Evolutionary conservation across 2,113 vertebrate genomes (phyloP).

Genomic region (Xiphophorus maculatus): DNA sequence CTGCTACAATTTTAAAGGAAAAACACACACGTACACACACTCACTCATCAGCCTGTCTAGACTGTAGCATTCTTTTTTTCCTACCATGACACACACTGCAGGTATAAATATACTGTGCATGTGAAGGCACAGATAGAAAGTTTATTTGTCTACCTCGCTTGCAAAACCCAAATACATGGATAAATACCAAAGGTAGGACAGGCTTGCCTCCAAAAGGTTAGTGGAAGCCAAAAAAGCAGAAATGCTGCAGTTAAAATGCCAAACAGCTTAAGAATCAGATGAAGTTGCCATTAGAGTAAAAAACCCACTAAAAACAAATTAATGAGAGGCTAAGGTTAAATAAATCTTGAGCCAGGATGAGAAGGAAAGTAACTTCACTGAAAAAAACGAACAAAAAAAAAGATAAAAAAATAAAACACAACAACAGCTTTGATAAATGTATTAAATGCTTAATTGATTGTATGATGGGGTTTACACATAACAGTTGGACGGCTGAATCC

Average conservation of each 20-base stretch:
- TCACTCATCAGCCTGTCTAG: neutral
- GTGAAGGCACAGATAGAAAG: neutral
- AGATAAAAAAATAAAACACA: too few species aligned
- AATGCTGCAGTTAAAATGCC: slow-evolving; percentile 68
- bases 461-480: slow-evolving; percentile 79
- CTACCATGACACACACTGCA: slow-evolving; percentile 8
- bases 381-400: neutral
- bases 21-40: slow-evolving; percentile 19
- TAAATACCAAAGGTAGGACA: slow-evolving; percentile 54
- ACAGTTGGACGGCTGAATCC: slow-evolving; percentile 1
- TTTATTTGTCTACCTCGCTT: slow-evolving; percentile 5
- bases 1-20: slow-evolving; percentile 12
- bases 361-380: slow-evolving; percentile 8
- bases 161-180: slow-evolving; percentile 41
- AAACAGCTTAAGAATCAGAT: slow-evolving; percentile 52
- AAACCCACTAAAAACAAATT: slow-evolving; percentile 10
- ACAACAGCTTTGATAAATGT: slow-evolving; percentile 51
- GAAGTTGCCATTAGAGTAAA: slow-evolving; percentile 37
- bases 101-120: slow-evolving; percentile 9
- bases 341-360: slow-evolving; percentile 21
- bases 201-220: slow-evolving; percentile 67
- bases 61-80: neutral
- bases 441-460: slow-evolving; percentile 36
- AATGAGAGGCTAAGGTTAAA: neutral
- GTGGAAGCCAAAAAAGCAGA: slow-evolving; percentile 48